Evolutionary conservation across 1,140 invertebrate species (phyloP).

Genomic region (Prorops nasuta): DNA sequence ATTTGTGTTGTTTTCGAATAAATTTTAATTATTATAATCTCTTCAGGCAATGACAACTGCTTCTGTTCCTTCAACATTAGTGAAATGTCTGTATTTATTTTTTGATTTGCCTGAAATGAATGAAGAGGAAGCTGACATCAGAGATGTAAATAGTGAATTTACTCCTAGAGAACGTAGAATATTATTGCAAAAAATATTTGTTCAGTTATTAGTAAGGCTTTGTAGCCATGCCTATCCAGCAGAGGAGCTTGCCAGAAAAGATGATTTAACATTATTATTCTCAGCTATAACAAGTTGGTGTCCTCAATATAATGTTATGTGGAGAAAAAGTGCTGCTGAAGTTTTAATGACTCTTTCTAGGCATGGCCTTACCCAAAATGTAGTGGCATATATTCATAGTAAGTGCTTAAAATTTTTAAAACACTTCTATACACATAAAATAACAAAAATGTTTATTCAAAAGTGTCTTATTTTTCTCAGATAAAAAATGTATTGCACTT

Average conservation of each 20-base stretch:
- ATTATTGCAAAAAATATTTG: constrained; percentile 93
- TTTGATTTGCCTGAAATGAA: constrained; percentile 94
- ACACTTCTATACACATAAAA: constrained; percentile 4
- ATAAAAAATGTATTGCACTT: constrained; percentile 90
- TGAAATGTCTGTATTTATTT: constrained; percentile 98
- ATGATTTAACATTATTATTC: constrained; percentile 93
- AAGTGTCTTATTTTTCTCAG: constrained; percentile 56
- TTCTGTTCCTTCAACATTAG: constrained; percentile 93
- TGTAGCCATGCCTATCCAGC: constrained; percentile 90
- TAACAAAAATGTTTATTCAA: background rate
- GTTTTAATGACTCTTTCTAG: constrained; percentile 93
- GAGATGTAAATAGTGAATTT: constrained; percentile 79
- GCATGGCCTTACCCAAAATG: constrained; percentile 87
- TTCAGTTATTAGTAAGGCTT: constrained; percentile 88
- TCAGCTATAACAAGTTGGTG: constrained; percentile 95
- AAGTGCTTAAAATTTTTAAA: constrained; percentile 58
- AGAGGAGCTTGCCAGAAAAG: constrained; percentile 94
- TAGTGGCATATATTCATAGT: constrained; percentile 97
- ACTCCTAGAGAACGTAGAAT: constrained; percentile 87
- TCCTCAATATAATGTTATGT: constrained; percentile 87
- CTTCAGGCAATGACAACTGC: constrained; percentile 89
- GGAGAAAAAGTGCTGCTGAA: constrained; percentile 96
- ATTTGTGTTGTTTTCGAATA: background rate
- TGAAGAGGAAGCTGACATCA: constrained; percentile 72
- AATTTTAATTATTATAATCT: constrained; percentile 2